phyloP scores from a whole-genome alignment of 2,888 invertebrate species.

The Altica lythri region DNA sequence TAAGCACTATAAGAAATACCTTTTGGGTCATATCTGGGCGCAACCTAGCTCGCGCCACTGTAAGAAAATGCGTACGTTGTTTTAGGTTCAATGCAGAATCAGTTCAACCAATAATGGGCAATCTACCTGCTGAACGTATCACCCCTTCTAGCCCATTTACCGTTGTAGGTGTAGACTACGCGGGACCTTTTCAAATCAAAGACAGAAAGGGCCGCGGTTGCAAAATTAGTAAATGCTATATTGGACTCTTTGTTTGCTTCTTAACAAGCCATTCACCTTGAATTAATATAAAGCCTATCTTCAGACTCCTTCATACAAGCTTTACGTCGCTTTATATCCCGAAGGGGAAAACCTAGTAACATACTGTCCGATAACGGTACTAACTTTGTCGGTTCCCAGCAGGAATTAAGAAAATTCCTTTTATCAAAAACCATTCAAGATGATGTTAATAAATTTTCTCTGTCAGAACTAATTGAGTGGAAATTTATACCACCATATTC shows the following conservation, averaged over 20 bases:
- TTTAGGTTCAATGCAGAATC: constrained; percentile 13
- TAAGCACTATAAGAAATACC: constrained; percentile 15
- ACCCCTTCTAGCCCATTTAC: constrained; percentile 15
- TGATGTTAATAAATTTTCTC: too few species aligned
- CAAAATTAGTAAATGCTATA: constrained; percentile 25
- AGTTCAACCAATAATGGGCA: constrained; percentile 20
- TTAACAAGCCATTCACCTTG: too few species aligned
- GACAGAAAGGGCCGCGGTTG: constrained; percentile 24
- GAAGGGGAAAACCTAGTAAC: too few species aligned
- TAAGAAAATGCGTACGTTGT: constrained; percentile 19
- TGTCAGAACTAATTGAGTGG: too few species aligned
- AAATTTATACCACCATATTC: too few species aligned
- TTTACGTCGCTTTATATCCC: too few species aligned
- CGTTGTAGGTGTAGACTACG: constrained; percentile 16
- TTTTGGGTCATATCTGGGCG: constrained; percentile 17
- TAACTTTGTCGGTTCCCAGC: too few species aligned
- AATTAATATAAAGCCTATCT: too few species aligned
- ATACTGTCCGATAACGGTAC: too few species aligned
- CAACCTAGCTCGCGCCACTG: constrained; percentile 10
- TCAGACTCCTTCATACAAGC: too few species aligned
- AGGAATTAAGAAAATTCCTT: too few species aligned
- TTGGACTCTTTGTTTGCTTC: constrained; percentile 11
- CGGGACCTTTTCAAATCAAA: constrained; percentile 22
- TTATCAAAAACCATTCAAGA: too few species aligned
- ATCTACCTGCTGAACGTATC: constrained; percentile 15